Base-by-base conservation (phyloP, 2,888 invertebrate genomes). In the Lepidocyrtinus sp. region DNA sequence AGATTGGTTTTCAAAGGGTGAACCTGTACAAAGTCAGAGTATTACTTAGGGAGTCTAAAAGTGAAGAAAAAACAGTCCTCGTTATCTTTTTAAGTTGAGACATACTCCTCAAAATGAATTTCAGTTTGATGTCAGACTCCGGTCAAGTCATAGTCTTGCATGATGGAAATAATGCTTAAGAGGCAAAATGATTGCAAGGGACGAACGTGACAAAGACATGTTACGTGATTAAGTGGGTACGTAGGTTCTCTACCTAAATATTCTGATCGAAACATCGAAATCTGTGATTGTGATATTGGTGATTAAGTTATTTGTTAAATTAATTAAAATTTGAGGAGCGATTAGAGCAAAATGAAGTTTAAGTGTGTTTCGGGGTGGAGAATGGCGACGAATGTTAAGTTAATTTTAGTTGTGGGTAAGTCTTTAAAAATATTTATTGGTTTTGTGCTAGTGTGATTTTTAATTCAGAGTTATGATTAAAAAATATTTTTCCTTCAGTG, bases 1-100 rank as follows among this genome's bases (percentile, higher is more conserved):
- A n/a, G n/a, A n/a, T n/a, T n/a, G n/a, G n/a, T n/a, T n/a, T n/a
- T n/a, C n/a, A n/a, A n/a, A n/a, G n/a, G n/a, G n/a, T n/a, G n/a
- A n/a, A n/a, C n/a, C n/a, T n/a, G n/a, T n/a, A n/a, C n/a, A n/a
- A n/a, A 61, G 22, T 61, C 22, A 12, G 61, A 61, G 61, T 22
- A 61, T 61, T 9, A 61, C 9, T 59, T 59, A n/a, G 9, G 61
- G 17, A 22, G 12, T 22, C 22, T 61, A 19, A 19, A 61, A 21
- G 19, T 19, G 12, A 19, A 22, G 12, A 19, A 17, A 17, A 61
- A 63, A 63, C 15, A 25, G 24, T 22, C 19, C 25, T n/a, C 36
- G 63, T 73, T 73, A 73, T 73, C 73, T 73, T 73, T 73, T n/a
- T n/a, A 73, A 73, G 73, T 73, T 73, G 25, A 65, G 73, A 15